A percentile compares a stretch with the other conserved stretches of the same genome.
These are phyloP conservation scores for Lordiphosa andalusiaca DNA, from an alignment of 2,888 invertebrate genomes.

Conservation along the genomic window DNA sequence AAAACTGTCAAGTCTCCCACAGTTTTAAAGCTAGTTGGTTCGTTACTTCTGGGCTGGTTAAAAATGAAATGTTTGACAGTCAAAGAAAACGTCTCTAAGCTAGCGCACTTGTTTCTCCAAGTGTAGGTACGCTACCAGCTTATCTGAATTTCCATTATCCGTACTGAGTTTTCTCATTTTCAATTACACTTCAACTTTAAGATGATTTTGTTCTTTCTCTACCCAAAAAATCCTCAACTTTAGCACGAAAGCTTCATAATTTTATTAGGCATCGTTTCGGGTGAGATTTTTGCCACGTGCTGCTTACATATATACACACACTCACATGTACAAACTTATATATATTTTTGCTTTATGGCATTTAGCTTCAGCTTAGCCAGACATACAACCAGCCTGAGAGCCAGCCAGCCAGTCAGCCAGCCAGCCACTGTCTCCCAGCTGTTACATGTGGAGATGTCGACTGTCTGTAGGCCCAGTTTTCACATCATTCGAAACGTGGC, in stretches of 20 bases:
- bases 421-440: conserved; percentile 4
- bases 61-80: too few species aligned
- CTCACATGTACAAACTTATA: background rate
- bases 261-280: conserved; percentile 46
- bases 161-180: conserved; percentile 42
- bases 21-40: too few species aligned
- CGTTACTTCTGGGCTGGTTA: too few species aligned
- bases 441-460: conserved; percentile 13
- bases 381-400: background rate
- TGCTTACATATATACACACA: conserved; percentile 6
- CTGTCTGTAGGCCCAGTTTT: conserved; percentile 50
- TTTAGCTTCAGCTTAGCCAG: conserved; percentile 29
- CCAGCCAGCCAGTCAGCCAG: conserved; percentile 1
- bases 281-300: conserved; percentile 60
- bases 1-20: too few species aligned
- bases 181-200: conserved; percentile 61
- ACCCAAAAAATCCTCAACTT: conserved; percentile 39
- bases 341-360: conserved; percentile 17
- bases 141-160: conserved; percentile 8
- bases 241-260: conserved; percentile 48
- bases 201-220: conserved; percentile 21
- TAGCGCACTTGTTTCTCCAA: too few species aligned
- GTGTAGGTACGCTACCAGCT: too few species aligned
- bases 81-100: too few species aligned
- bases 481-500: conserved; percentile 61